Evolutionary conservation across 2,888 invertebrate genomes (phyloP).

Genomic region (Malthinus flaveolus): DNA sequence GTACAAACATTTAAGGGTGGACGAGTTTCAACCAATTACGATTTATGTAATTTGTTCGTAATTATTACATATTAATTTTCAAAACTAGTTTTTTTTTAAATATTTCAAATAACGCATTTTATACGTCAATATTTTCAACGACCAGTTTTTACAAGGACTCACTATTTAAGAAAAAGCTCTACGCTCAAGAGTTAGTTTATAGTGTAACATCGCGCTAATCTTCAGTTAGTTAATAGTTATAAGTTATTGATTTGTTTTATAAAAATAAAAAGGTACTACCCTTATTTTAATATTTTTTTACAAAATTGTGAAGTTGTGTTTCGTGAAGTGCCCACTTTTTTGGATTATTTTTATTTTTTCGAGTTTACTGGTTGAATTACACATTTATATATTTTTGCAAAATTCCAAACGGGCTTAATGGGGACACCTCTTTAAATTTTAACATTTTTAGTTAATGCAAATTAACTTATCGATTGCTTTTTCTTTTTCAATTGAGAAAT

Average conservation of each 20-base stretch:
- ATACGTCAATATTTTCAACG: neutral
- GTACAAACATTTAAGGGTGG: no score
- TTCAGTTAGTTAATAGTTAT: neutral
- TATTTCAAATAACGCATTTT: constrained; percentile 6
- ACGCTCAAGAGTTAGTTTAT: no score
- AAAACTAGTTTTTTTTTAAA: neutral
- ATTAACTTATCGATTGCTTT: no score
- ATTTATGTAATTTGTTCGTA: neutral
- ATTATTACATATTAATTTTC: neutral
- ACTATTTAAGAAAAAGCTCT: constrained; percentile 12
- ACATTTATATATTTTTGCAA: neutral
- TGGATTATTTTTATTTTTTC: constrained; percentile 7
- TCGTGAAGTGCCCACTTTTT: constrained; percentile 1
- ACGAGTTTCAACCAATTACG: neutral
- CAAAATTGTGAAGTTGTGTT: neutral
- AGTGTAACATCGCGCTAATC: neutral
- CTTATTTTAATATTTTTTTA: neutral
- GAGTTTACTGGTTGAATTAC: no score
- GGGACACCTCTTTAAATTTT: neutral
- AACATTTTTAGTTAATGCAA: neutral
- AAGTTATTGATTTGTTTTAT: neutral
- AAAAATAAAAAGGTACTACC: neutral
- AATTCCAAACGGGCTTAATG: neutral
- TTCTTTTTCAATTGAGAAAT: neutral
- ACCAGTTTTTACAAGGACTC: constrained; percentile 18